These are phyloP conservation scores for Siniperca undulata DNA, from an alignment of 2,797 vertebrate genomes.

Conservation along the genomic window DNA sequence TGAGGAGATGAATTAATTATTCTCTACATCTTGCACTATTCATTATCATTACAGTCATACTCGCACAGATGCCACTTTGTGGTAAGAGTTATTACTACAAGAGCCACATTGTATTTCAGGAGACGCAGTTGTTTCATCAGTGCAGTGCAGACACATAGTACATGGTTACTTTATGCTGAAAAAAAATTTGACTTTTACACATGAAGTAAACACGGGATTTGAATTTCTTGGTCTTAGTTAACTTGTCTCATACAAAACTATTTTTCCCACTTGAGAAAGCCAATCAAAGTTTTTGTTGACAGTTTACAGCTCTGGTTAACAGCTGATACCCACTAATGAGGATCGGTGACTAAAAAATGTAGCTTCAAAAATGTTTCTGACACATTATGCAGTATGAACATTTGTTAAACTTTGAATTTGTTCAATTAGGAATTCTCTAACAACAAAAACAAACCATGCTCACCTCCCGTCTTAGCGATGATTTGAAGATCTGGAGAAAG, in stretches of 20 bases:
- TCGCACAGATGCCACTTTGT: slow-evolving; percentile 24
- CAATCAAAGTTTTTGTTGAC: slow-evolving; percentile 45
- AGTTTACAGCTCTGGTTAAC: slow-evolving; percentile 57
- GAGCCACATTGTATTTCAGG: slow-evolving; percentile 26
- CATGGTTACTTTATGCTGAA: slow-evolving; percentile 8
- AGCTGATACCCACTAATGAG: slow-evolving; percentile 57
- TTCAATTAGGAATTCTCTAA: background rate
- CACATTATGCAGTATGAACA: background rate
- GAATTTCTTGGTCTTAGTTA: slow-evolving; percentile 20
- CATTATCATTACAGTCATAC: slow-evolving; percentile 26
- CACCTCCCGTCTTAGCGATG: slow-evolving; percentile 98
- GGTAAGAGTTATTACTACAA: background rate
- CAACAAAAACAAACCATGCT: slow-evolving; percentile 47
- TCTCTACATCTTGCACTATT: slow-evolving; percentile 15
- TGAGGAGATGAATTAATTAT: slow-evolving; percentile 48
- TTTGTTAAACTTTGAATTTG: background rate
- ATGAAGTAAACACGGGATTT: slow-evolving; percentile 26
- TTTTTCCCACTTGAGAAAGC: slow-evolving; percentile 12
- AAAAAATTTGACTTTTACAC: background rate
- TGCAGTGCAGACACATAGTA: background rate
- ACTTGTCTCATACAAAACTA: slow-evolving; percentile 8
- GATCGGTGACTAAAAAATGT: slow-evolving; percentile 26
- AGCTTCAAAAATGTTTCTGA: slow-evolving; percentile 19
- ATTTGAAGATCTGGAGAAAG: slow-evolving; percentile 97
- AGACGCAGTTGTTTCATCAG: slow-evolving; percentile 4